Conservation (phyloP, 2,113 vertebrate genomes). For the Burhinus bistriatus region DNA sequence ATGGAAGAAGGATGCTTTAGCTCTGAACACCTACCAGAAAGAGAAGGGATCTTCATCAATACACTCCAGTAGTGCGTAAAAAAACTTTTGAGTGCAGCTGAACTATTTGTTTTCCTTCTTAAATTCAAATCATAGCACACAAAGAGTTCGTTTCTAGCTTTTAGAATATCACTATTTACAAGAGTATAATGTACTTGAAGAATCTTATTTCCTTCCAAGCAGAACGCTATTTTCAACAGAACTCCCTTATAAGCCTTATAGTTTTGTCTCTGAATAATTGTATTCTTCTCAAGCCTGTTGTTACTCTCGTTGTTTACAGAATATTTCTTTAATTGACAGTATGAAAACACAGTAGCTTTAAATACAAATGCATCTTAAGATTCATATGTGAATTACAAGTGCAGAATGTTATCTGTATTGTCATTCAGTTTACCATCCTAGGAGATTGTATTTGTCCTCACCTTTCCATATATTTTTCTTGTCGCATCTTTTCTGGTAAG, state of each 20-base stretch:
- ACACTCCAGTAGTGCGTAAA: rapidly evolving
- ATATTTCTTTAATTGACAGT: neutral
- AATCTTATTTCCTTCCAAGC: neutral
- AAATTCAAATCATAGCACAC: neutral
- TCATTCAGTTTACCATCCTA: neutral
- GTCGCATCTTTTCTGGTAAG: neutral
- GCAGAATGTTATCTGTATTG: neutral
- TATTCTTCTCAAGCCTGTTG: neutral
- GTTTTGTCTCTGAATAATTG: neutral
- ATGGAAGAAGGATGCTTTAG: neutral
- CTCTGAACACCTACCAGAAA: neutral
- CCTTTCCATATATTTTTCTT: neutral
- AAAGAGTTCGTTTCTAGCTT: neutral
- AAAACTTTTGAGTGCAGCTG: neutral
- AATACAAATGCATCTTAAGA: neutral
- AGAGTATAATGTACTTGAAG: neutral
- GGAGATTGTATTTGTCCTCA: neutral
- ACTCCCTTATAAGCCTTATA: neutral
- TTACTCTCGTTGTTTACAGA: neutral
- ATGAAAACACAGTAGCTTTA: neutral
- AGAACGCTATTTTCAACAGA: neutral
- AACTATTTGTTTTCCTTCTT: neutral
- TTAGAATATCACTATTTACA: neutral
- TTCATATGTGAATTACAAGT: neutral
- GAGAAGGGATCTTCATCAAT: neutral